Conservation (phyloP, 23 tunicate genomes). For the Phallusia fumigata region DNA sequence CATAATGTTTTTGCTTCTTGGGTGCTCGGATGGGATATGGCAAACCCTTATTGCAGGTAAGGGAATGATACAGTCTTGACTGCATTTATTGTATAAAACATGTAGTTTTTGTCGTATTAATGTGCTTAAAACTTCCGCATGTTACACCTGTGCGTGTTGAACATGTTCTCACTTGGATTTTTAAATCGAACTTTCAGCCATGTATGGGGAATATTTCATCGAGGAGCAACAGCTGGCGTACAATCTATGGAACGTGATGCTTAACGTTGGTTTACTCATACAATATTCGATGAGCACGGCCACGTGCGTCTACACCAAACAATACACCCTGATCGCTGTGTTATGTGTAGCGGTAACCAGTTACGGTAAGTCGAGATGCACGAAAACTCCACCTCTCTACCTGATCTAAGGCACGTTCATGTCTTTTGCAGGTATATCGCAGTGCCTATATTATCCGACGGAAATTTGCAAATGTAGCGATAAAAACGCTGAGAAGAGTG, state of each 20-base stretch:
- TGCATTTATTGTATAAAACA: too few species aligned
- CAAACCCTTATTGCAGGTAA: constrained; percentile 25
- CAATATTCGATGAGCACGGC: neutral
- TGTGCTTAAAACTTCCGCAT: too few species aligned
- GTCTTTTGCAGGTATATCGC: neutral
- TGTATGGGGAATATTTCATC: constrained; percentile 4
- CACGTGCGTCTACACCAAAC: neutral
- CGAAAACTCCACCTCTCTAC: too few species aligned
- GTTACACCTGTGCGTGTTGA: too few species aligned
- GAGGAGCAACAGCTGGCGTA: neutral
- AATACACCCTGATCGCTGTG: neutral
- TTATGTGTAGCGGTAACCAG: neutral
- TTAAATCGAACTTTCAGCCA: neutral
- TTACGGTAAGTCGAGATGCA: neutral
- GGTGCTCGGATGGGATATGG: constrained; percentile 44
- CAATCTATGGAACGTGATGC: neutral
- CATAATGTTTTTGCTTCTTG: constrained; percentile 37
- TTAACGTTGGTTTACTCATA: neutral
- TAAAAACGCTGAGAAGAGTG: too few species aligned
- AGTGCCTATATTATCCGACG: neutral
- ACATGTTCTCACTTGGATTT: too few species aligned
- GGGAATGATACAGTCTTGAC: neutral
- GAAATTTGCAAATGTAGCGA: too few species aligned
- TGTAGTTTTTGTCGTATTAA: too few species aligned
- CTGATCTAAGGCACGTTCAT: too few species aligned